Evolutionary conservation across 2,888 invertebrate species (phyloP).

Genomic region (Toxonevra muliebris): DNA sequence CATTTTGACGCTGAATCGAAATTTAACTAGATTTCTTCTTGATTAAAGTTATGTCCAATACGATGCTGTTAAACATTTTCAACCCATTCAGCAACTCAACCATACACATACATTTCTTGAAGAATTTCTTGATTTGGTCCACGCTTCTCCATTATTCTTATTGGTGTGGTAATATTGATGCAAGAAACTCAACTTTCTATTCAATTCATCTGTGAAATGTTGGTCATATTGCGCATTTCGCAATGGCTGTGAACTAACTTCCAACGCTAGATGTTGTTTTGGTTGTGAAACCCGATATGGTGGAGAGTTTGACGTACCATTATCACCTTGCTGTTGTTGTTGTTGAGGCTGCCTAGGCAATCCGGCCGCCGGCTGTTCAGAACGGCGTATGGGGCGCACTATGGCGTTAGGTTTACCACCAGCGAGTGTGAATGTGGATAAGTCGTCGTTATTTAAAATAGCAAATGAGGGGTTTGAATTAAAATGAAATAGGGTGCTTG

Average conservation of each 20-base stretch:
- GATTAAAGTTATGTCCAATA: no score
- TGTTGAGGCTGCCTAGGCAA: conserved; percentile 66
- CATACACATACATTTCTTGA: conserved; percentile 37
- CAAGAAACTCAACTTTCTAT: conserved; percentile 75
- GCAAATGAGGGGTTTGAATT: conserved; percentile 45
- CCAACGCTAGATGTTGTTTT: neutral
- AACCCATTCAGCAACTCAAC: neutral
- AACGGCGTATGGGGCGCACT: conserved; percentile 68
- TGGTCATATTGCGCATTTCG: conserved; percentile 43
- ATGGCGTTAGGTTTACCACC: conserved; percentile 68
- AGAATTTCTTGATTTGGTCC: conserved; percentile 34
- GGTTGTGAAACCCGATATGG: neutral
- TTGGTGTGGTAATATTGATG: conserved; percentile 64
- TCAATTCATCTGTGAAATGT: conserved; percentile 76
- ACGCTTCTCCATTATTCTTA: conserved; percentile 59
- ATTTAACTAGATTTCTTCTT: neutral
- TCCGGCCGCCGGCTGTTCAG: conserved; percentile 41
- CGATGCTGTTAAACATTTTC: conserved; percentile 1
- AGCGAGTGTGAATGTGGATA: conserved; percentile 35
- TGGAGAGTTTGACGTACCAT: neutral
- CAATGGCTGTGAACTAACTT: conserved; percentile 1
- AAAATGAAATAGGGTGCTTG: conserved; percentile 44
- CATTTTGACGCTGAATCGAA: no score
- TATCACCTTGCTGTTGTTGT: conserved; percentile 14
- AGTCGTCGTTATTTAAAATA: conserved; percentile 48